A percentile compares a stretch with the other conserved stretches of the same genome.
These are phyloP conservation scores for Cabera pusaria DNA, from an alignment of 2,888 invertebrate genomes.

Conservation along the genomic window DNA sequence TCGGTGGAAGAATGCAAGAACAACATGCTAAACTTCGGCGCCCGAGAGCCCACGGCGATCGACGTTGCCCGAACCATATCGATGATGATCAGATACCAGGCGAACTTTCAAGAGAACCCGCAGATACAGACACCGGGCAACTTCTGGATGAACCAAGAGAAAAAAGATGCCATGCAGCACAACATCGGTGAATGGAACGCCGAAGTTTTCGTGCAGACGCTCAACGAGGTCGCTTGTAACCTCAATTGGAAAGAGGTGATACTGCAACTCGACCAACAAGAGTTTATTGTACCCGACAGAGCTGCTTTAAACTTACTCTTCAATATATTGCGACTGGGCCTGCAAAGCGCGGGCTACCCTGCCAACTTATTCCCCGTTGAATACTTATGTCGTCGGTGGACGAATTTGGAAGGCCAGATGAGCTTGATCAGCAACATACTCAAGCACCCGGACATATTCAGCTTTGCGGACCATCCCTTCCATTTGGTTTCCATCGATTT, in stretches of 20 bases:
- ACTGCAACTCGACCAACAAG: slow-evolving; percentile 94
- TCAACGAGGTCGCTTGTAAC: slow-evolving; percentile 93
- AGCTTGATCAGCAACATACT: slow-evolving; percentile 93
- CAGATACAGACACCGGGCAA: slow-evolving; percentile 87
- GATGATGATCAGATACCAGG: slow-evolving; percentile 93
- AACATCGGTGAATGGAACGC: slow-evolving; percentile 92
- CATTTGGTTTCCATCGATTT: slow-evolving; percentile 94
- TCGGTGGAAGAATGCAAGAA: slow-evolving; percentile 94
- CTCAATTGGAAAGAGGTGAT: slow-evolving; percentile 97
- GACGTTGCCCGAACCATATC: slow-evolving; percentile 93
- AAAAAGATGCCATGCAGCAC: slow-evolving; percentile 75
- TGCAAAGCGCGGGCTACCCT: slow-evolving; percentile 89
- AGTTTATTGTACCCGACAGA: slow-evolving; percentile 94
- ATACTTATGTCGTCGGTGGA: slow-evolving; percentile 95
- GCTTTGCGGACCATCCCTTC: slow-evolving; percentile 95
- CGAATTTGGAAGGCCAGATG: slow-evolving; percentile 95
- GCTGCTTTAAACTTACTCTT: slow-evolving; percentile 92
- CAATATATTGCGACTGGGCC: slow-evolving; percentile 91
- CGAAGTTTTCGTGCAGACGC: slow-evolving; percentile 95
- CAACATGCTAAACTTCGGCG: slow-evolving; percentile 91
- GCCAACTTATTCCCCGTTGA: slow-evolving; percentile 93
- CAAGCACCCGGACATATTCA: slow-evolving; percentile 96
- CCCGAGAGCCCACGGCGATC: slow-evolving; percentile 91
- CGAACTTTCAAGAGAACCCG: slow-evolving; percentile 85
- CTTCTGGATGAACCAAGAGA: slow-evolving; percentile 85